phyloP scores from a whole-genome alignment of 2,113 vertebrate species.

The Scolopax mira region DNA sequence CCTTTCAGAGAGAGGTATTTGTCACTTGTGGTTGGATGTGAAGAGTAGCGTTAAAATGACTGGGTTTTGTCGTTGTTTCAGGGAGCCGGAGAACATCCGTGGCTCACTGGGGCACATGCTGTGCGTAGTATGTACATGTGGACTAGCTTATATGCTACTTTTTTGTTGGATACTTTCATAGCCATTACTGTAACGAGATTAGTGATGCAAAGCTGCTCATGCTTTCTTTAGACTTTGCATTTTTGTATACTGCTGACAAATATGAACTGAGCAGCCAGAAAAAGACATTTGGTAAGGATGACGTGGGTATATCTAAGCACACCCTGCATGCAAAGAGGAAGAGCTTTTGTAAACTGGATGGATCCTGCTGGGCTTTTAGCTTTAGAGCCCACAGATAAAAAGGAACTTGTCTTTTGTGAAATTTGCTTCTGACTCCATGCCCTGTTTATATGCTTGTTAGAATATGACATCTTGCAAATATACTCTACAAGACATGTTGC shows the following conservation, averaged over 20 bases:
- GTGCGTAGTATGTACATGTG: constrained; percentile 31
- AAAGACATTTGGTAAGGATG: constrained; percentile 68
- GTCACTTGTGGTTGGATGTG: constrained; percentile 61
- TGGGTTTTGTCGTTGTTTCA: constrained; percentile 27
- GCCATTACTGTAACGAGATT: constrained; percentile 78
- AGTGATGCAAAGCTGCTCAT: constrained; percentile 66
- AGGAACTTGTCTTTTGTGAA: constrained; percentile 59
- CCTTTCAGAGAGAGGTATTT: constrained; percentile 52
- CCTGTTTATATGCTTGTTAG: constrained; percentile 66
- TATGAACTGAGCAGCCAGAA: constrained; percentile 76
- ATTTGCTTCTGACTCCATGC: constrained; percentile 38
- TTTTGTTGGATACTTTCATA: constrained; percentile 65
- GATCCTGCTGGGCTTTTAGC: constrained; percentile 72
- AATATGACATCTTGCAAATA: constrained; percentile 68
- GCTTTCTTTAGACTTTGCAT: constrained; percentile 59
- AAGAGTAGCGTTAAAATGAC: constrained; percentile 37
- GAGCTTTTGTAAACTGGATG: constrained; percentile 68
- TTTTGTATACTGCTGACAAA: constrained; percentile 70
- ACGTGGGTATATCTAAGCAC: constrained; percentile 46
- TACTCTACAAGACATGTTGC: constrained; percentile 28
- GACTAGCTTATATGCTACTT: constrained; percentile 57
- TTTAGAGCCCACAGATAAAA: constrained; percentile 34
- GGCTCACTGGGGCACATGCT: constrained; percentile 68
- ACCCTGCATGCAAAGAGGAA: constrained; percentile 50
- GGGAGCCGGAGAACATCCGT: background rate